phyloP scores from a whole-genome alignment of 2,888 invertebrate genomes.

The Apamea monoglypha region DNA sequence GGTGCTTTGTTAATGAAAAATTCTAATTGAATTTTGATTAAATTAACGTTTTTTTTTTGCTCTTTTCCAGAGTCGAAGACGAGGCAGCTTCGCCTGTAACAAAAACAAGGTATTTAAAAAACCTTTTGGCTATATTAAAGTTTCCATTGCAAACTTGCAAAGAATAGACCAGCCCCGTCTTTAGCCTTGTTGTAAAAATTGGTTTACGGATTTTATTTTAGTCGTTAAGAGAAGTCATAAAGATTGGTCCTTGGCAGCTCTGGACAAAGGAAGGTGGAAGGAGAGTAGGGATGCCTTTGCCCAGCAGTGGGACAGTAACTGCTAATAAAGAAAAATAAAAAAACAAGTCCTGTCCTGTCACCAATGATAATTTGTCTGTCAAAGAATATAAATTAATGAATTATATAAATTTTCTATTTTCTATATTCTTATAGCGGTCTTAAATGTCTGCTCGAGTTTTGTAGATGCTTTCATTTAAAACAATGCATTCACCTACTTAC shows the following conservation, averaged over 20 bases:
- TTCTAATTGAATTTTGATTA: conserved; percentile 48
- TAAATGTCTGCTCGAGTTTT: background rate
- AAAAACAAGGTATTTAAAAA: conserved; percentile 81
- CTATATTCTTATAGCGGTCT: too few species aligned
- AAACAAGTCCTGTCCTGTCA: too few species aligned
- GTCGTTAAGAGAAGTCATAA: too few species aligned
- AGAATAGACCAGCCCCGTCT: background rate
- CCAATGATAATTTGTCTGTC: background rate
- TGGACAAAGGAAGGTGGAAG: too few species aligned
- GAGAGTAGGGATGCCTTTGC: too few species aligned
- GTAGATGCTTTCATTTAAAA: background rate
- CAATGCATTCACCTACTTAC: background rate
- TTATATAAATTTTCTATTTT: background rate
- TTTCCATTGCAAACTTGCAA: background rate
- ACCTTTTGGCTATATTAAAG: conserved; percentile 12
- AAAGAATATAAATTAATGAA: too few species aligned
- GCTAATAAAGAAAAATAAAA: too few species aligned
- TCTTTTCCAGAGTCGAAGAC: conserved; percentile 85
- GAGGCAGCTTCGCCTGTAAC: conserved; percentile 84
- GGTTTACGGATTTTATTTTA: background rate
- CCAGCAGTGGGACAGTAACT: too few species aligned
- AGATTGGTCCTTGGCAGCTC: too few species aligned
- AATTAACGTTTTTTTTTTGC: conserved; percentile 61
- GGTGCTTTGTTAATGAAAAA: conserved; percentile 44
- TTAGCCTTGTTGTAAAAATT: background rate